Percentiles rank a stretch among this genome's conserved stretches.
phyloP scores from a whole-genome alignment of 2,888 invertebrate genomes.

The Tyria jacobaeae region DNA sequence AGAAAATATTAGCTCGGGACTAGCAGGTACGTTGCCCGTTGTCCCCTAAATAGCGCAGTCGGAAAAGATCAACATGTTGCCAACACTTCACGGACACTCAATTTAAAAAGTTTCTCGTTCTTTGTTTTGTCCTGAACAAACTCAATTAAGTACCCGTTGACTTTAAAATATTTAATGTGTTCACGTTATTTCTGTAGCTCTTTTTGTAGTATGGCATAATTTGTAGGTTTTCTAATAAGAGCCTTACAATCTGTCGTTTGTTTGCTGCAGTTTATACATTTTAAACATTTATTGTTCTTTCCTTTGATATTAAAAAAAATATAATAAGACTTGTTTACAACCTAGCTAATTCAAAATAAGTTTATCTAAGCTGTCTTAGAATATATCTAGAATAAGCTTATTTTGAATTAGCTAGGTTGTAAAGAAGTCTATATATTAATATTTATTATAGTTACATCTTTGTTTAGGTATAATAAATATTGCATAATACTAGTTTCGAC shows the following conservation, averaged over 20 bases:
- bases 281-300: not conserved
- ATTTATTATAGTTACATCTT: too few species aligned
- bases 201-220: constrained; percentile 36
- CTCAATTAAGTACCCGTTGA: constrained; percentile 84
- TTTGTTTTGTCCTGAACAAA: constrained; percentile 87
- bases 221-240: constrained; percentile 20
- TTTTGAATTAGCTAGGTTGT: too few species aligned
- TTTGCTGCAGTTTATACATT: not conserved
- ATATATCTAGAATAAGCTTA: too few species aligned
- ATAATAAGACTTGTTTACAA: not conserved
- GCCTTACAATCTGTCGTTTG: not conserved
- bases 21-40: constrained; percentile 54
- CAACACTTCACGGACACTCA: constrained; percentile 85
- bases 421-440: too few species aligned
- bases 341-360: too few species aligned
- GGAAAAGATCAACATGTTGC: constrained; percentile 84
- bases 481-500: too few species aligned
- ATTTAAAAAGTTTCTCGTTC: constrained; percentile 83
- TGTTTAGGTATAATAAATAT: too few species aligned
- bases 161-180: constrained; percentile 76
- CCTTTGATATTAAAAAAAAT: not conserved
- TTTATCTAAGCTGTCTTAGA: too few species aligned
- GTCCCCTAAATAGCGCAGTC: constrained; percentile 60
- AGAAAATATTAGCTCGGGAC: constrained; percentile 81
- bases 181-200: constrained; percentile 39